Percentiles rank a stretch among this genome's conserved stretches.
Conservation (phyloP, 2,888 invertebrate genomes). For the Norana najaformis region DNA sequence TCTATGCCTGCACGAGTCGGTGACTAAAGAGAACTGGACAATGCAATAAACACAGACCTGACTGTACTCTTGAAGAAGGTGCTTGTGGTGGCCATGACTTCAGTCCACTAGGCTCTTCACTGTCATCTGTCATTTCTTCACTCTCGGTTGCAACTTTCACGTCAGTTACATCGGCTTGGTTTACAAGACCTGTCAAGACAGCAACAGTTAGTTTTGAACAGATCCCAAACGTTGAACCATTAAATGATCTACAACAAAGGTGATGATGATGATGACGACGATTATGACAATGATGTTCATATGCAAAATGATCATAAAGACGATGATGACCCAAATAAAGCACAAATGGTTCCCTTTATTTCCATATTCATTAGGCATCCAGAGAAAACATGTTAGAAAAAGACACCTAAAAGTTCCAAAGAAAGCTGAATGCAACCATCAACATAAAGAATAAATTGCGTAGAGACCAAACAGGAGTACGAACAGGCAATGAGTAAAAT, state of each 20-base stretch:
- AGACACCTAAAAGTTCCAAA: not conserved
- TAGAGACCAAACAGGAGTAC: too few relatives aligned
- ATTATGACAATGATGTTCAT: not conserved
- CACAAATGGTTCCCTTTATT: not conserved
- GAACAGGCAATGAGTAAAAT: not conserved
- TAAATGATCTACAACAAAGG: not conserved
- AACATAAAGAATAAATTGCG: too few relatives aligned
- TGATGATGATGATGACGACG: not conserved
- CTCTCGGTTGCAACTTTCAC: not conserved
- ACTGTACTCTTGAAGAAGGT: not conserved
- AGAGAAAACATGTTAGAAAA: not conserved
- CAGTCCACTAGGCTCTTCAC: conserved; percentile 17
- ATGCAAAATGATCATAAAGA: not conserved
- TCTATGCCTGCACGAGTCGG: too few relatives aligned
- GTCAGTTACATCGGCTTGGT: not conserved
- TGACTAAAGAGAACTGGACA: not conserved
- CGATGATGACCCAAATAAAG: not conserved
- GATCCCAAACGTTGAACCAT: not conserved
- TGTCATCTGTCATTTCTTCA: conserved; percentile 28
- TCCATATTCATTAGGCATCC: not conserved
- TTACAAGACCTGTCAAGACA: not conserved
- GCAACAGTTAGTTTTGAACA: not conserved
- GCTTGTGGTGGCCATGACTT: conserved; percentile 36
- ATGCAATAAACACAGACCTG: not conserved
- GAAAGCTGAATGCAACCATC: not conserved